Conservation (phyloP, 2,797 vertebrate species). For the Amniataba percoides region DNA sequence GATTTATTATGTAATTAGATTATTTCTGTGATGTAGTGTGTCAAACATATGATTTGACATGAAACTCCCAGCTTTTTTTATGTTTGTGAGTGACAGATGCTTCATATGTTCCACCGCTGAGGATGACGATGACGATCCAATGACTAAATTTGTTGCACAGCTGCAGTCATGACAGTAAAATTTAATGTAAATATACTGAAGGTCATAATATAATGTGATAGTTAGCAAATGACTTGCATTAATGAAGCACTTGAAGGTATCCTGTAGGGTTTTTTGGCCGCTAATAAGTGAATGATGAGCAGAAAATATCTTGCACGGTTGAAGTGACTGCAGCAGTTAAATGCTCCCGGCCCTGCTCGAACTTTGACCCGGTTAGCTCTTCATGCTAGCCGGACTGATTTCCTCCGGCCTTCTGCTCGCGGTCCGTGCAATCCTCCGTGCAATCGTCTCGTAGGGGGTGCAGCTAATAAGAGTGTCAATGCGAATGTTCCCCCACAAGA, state of each 20-base stretch:
- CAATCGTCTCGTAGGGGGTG: background rate
- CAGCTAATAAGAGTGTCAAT: conserved; percentile 18
- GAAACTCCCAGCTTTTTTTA: background rate
- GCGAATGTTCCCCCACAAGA: conserved; percentile 41
- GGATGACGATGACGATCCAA: background rate
- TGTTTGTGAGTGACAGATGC: background rate
- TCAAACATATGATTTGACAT: background rate
- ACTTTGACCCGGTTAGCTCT: conserved; percentile 4
- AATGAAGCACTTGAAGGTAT: background rate
- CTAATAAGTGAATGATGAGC: background rate
- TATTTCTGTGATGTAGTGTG: background rate
- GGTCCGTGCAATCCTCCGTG: conserved; percentile 26
- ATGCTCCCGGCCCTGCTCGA: conserved; percentile 13
- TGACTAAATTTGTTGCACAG: background rate
- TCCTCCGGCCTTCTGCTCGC: background rate
- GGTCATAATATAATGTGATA: background rate
- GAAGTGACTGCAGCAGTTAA: too few species aligned
- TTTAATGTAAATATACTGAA: background rate
- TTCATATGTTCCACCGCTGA: background rate
- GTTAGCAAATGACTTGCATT: background rate
- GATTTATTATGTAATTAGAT: too few species aligned
- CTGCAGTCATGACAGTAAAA: background rate
- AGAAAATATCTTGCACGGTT: background rate
- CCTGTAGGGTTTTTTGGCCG: background rate
- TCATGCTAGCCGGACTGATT: background rate